Conservation (phyloP, 2,797 vertebrate genomes). For the Taeniopygia guttata region DNA sequence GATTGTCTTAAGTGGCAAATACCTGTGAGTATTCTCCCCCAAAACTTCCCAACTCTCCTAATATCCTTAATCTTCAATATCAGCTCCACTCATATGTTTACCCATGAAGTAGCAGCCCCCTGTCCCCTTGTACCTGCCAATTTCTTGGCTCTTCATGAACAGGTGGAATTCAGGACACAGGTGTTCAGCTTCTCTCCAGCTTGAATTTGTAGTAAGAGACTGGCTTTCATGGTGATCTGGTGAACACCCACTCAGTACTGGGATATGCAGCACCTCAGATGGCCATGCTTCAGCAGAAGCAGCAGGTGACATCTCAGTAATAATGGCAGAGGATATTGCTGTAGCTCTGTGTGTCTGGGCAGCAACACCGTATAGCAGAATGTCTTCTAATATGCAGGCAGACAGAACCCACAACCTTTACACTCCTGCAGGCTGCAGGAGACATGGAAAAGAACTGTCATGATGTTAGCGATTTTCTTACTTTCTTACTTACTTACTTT, state of each 20-base stretch:
- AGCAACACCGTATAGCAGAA: neutral
- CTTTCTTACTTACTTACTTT: too few species aligned
- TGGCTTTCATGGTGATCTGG: neutral
- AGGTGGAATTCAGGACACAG: neutral
- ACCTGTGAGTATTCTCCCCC: neutral
- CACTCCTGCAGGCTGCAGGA: neutral
- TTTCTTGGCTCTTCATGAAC: neutral
- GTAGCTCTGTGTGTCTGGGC: neutral
- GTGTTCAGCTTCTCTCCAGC: neutral
- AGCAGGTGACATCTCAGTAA: neutral
- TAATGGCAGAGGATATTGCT: neutral
- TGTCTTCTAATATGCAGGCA: neutral
- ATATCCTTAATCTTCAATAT: neutral
- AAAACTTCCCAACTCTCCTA: neutral
- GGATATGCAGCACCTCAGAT: accelerated
- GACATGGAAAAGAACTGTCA: neutral
- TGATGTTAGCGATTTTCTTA: neutral
- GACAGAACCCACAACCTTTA: neutral
- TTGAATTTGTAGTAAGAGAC: neutral
- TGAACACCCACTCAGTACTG: neutral
- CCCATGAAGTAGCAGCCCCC: accelerated
- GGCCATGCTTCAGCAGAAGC: neutral
- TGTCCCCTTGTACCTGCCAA: neutral
- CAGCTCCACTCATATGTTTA: neutral
- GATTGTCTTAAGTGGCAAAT: neutral